Base-by-base conservation (phyloP, 1,140 invertebrate genomes). In the Conus betulinus region DNA sequence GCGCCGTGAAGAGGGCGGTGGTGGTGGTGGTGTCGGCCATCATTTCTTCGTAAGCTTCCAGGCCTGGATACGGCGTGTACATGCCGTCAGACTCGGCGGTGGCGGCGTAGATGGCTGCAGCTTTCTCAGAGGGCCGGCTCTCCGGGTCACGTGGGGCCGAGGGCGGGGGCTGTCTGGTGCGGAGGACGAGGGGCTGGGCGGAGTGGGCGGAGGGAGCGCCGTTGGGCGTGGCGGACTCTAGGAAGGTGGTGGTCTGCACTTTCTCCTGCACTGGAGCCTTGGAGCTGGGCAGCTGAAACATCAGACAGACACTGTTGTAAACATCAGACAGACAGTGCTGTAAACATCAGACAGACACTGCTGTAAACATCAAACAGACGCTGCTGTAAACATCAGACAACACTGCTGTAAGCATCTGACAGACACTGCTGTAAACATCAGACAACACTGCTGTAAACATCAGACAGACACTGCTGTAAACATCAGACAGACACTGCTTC, bases 131-230 rank as follows among this genome's bases (percentile, higher is more conserved):
- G 39, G 39, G 39, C 39, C 39, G 39, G 39, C 39, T 39, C 39
- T 39, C 39, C 39, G 39, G 39, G 39, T 39, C 39, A 39, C 39
- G 39, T 39, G 39, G 39, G 57, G 57, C 57, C 8, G 15, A 15
- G 8, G 57, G 57, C 23, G 71, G 78, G 5, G 84, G 55, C 74
- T 90, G 76, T 7, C 55, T 86, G 23, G 90, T 88, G 53, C 83
- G 88, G 82, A 91, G 87, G 67, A 91, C 79, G 27, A 90, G 89
- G 17, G 90, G 90, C 52, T 88, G 76, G n/a, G 11, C 85, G 23
- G 89, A 87, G 52, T 89, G 74, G 23, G 87, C 87, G 20, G 90
- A 53, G 11, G 23, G 13, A 13, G 11, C 6, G n/a, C 55, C 57
- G n/a, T 20, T 25, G 51, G 85, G 51, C 13, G 55, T 8, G 85